These are phyloP conservation scores for Hymenochirus boettgeri DNA, from an alignment of 2,113 vertebrate species.

Conservation along the genomic window DNA sequence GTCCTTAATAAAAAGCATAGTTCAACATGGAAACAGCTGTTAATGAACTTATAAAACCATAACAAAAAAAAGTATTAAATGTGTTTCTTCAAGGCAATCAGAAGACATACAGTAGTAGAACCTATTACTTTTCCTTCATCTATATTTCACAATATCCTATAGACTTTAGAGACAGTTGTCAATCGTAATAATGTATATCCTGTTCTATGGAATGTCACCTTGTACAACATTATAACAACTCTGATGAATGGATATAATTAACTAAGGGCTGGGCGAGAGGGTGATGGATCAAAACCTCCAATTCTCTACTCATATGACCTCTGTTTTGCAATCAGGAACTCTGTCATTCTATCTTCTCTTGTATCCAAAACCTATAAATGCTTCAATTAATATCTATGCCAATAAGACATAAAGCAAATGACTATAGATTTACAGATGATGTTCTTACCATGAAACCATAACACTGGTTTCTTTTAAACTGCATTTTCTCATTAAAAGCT, in stretches of 20 bases:
- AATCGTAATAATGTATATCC: constrained; percentile 27
- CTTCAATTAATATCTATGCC: neutral
- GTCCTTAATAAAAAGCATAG: too few species aligned
- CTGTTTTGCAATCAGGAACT: neutral
- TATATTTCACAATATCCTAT: neutral
- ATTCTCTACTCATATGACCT: constrained; percentile 8
- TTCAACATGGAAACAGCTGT: too few species aligned
- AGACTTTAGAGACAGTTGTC: neutral
- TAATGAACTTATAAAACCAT: too few species aligned
- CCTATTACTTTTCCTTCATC: too few species aligned
- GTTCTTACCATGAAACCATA: neutral
- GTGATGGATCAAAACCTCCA: constrained; percentile 18
- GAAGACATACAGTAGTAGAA: too few species aligned
- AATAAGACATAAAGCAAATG: neutral
- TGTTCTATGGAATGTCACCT: constrained; percentile 8
- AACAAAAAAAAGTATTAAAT: too few species aligned
- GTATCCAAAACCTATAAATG: too few species aligned
- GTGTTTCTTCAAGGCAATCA: too few species aligned
- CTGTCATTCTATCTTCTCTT: neutral
- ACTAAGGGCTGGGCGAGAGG: neutral
- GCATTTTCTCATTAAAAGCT: too few species aligned
- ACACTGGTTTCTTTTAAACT: too few species aligned
- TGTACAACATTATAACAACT: constrained; percentile 7
- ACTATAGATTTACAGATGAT: neutral
- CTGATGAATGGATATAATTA: constrained; percentile 3